phyloP scores from a whole-genome alignment of 2,888 invertebrate species.

The Tineola bisselliella region DNA sequence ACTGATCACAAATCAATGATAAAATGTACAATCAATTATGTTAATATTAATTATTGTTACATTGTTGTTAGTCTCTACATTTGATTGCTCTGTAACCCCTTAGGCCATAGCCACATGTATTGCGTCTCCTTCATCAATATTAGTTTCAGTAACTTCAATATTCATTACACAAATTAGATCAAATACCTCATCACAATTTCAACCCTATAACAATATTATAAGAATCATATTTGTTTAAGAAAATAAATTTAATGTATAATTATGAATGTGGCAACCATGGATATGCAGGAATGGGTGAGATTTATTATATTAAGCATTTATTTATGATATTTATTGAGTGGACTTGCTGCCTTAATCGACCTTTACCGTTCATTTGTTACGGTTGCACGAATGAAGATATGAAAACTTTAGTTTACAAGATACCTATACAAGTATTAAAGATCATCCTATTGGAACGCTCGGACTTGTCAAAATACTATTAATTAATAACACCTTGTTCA shows the following conservation, averaged over 20 bases:
- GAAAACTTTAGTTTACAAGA: no score
- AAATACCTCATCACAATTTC: neutral
- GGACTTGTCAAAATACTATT: no score
- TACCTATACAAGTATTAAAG: no score
- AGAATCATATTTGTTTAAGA: neutral
- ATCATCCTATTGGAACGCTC: no score
- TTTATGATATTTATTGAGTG: constrained; percentile 2
- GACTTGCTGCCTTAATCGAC: constrained; percentile 2
- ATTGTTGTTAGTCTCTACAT: no score
- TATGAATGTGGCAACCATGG: neutral
- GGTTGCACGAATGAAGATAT: neutral
- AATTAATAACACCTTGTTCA: no score
- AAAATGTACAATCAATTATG: no score
- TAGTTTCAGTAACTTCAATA: constrained; percentile 4
- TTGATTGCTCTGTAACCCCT: neutral
- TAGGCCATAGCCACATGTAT: neutral
- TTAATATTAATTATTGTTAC: no score
- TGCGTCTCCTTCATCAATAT: constrained; percentile 6
- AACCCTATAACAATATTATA: neutral
- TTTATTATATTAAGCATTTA: constrained; percentile 10
- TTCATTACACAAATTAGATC: constrained; percentile 1
- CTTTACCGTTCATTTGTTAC: constrained; percentile 7
- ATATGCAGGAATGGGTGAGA: neutral
- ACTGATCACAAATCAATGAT: no score
- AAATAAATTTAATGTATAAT: neutral